Evolutionary conservation across 2,888 invertebrate species (phyloP), one percentile per base, ranked within the genome.

Genomic region (Drosophila neutralis): DNA sequence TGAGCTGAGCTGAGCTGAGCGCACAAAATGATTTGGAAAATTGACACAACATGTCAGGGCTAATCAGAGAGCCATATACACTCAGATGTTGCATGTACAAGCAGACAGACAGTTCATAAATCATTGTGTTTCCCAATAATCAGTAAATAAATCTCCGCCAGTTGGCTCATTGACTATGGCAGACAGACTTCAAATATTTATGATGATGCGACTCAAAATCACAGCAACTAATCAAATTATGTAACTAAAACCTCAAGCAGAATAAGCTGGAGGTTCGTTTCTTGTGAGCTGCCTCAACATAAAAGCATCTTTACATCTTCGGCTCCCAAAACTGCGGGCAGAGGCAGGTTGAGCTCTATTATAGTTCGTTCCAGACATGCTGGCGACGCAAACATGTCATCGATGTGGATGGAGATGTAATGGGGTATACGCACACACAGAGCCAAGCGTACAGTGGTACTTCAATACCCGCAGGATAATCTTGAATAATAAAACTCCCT

Each of bases 361-460:
- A 65, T 75, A 75, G 71, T 75, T 57, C 21, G 54, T 45, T 49
- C 54, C 90, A 87, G 86, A 87, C 86, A 87, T 87, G 86, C 90
- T 80, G 86, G 86, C 86, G 86, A 87, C 86, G 74, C 85, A 87
- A 89, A 90, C 90, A 90, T 89, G 86, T 90, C 86, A 90, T 89
- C 86, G 85, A 89, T 76, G 85, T 70, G 59, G 56, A 24, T 27
- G 56, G 18, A 24, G 18, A 10, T 8, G 58, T 54, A 61, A 57
- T 77, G 78, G 59, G 63, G 66, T 69, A 61, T 53, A 70, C 83
- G 64, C 73, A 70, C 68, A 72, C 54, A n/a, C 54, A 36, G 52
- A 66, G 57, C 53, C 59, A 31, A 57, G 38, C 58, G 60, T 64
- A 68, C 74, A 38, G 29, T 29, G 76, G 64, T 82, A 82, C 90